Base-by-base conservation (phyloP, 2,113 vertebrate genomes). In the Galbula dea region DNA sequence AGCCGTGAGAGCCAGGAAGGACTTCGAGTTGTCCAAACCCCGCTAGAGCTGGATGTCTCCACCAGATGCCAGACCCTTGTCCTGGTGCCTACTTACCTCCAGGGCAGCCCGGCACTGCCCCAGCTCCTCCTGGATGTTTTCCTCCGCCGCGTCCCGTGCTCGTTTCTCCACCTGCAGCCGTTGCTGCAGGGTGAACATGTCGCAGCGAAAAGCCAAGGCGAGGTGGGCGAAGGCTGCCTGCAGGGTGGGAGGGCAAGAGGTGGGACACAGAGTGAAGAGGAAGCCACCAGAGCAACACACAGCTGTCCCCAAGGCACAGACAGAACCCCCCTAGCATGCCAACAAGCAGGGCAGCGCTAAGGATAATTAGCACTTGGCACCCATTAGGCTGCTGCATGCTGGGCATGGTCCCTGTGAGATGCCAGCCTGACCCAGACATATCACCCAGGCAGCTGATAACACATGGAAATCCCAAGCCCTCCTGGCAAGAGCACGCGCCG, bases 41-140 rank as follows among this genome's bases (percentile, higher is more conserved):
- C 7, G 55, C 32, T 0, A 1, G 20, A 54, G 13, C 68, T 62
- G 49, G 68, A 34, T 29, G 55, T 32, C 6, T 32, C 46, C 89
- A 23, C 46, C 37, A 51, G 39, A 6, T 15, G 65, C 65, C 79
- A 65, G 32, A 7, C 26, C 41, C 11, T 18, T 11, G 17, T 37
- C 15, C 37, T n/a, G 13, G 11, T 88, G 76, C 68, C 83, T 68
- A 41, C 52, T 26, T 89, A 98, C 98, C 98, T 98, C 98, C 87
- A 99, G 89, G 3, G 96, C 97, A 89, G 98, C 97, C 65, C 52
- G 88, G 91, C 98, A 98, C 88, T 98, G 96, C 75, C 82, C 97
- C 88, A 99, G 95, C 96, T 99, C 98, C 91, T 98, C 96, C 85
- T 97, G 97, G 86, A 98, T 94, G 93, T 98, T 99, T 84, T 98